Conservation (phyloP, 2,113 vertebrate species). For the Saguinus imperator region DNA sequence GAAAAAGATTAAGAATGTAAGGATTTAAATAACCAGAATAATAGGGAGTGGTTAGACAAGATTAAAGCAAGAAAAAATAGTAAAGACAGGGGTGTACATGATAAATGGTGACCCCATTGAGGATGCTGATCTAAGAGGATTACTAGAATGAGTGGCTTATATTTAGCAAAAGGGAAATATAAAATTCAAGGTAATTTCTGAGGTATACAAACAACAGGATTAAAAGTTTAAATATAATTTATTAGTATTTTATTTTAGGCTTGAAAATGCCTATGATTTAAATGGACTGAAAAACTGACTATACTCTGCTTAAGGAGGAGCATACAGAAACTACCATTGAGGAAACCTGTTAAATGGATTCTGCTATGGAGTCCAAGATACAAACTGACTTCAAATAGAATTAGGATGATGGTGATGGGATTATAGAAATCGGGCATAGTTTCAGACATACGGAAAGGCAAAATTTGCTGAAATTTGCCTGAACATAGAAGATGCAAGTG, state of each 20-base stretch:
- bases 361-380: neutral
- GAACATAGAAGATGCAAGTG: neutral
- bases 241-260: neutral
- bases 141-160: neutral
- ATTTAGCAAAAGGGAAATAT: neutral
- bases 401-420: neutral
- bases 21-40: neutral
- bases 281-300: neutral
- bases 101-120: neutral
- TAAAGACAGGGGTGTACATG: rapidly evolving
- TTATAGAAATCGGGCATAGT: neutral
- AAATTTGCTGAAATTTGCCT: neutral
- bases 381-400: neutral
- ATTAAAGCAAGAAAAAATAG: neutral
- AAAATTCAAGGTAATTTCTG: neutral
- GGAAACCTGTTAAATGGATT: neutral
- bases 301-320: neutral
- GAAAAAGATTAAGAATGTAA: neutral
- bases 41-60: neutral
- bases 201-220: neutral
- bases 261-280: neutral
- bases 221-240: neutral
- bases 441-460: neutral
- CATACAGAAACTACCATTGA: neutral
- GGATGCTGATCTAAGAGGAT: neutral